Conservation (phyloP, 37 sponge, comb jelly and placozoan genomes). For the Hexactinellida sp. region DNA sequence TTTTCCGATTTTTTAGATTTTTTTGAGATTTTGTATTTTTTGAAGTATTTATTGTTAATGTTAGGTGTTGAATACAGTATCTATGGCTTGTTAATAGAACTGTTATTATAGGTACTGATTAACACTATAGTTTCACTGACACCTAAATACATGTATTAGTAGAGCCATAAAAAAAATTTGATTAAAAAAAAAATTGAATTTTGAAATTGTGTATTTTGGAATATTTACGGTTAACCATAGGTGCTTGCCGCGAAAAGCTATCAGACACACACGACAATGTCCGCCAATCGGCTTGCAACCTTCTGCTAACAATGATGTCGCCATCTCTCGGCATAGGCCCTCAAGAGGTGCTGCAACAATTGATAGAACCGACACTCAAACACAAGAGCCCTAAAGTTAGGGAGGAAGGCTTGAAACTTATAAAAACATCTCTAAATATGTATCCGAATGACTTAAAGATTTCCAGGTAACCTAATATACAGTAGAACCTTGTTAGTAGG, state of each 20-base stretch:
- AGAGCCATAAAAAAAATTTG: too few relatives aligned
- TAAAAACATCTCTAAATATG: neutral
- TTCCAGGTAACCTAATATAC: neutral
- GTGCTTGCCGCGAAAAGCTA: neutral
- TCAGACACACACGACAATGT: neutral
- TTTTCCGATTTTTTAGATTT: neutral
- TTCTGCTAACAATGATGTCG: neutral
- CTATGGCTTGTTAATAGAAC: too few relatives aligned
- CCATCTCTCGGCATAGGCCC: neutral
- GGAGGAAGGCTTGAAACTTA: neutral
- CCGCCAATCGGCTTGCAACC: neutral
- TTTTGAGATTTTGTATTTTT: too few relatives aligned
- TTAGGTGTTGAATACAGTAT: too few relatives aligned
- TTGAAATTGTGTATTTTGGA: too few relatives aligned
- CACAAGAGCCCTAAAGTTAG: slow-evolving; percentile 1
- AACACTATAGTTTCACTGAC: too few relatives aligned
- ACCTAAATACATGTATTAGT: too few relatives aligned
- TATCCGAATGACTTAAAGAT: neutral
- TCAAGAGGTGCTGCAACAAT: neutral
- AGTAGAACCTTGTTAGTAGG: neutral
- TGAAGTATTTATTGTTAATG: too few relatives aligned
- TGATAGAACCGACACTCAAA: neutral
- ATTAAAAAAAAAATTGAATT: too few relatives aligned
- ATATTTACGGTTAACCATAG: neutral
- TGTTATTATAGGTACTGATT: too few relatives aligned